Conservation (phyloP, 2,797 vertebrate genomes). For the Serranus cabrilla region DNA sequence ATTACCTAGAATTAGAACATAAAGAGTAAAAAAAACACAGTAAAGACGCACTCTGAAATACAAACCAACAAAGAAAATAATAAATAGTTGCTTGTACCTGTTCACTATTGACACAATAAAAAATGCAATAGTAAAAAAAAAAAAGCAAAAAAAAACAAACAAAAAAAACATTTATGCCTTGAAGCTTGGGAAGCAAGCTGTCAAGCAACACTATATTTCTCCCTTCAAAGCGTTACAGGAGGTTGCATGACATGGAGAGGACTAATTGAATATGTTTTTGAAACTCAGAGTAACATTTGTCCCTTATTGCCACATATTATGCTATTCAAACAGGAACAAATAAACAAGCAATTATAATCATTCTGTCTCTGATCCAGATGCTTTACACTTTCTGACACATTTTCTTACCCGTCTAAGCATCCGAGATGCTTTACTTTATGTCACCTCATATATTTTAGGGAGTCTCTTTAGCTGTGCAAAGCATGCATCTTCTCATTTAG, state of each 20-base stretch:
- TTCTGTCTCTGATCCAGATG: slow-evolving; percentile 39
- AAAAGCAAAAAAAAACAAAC: too few relatives aligned
- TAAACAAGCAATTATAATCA: slow-evolving; percentile 29
- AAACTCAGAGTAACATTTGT: slow-evolving; percentile 39
- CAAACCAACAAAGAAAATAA: slow-evolving; percentile 3
- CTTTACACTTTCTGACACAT: slow-evolving; percentile 30
- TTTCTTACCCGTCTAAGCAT: slow-evolving; percentile 15
- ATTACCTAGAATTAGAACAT: background rate
- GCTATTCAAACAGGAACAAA: slow-evolving; percentile 44
- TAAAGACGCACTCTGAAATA: background rate
- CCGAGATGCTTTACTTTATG: slow-evolving; percentile 20
- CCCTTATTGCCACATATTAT: slow-evolving; percentile 43
- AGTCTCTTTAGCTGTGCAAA: slow-evolving; percentile 30
- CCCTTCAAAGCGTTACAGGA: slow-evolving; percentile 43
- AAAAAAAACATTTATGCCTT: slow-evolving; percentile 20
- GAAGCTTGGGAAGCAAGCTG: slow-evolving; percentile 35
- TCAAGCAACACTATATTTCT: slow-evolving; percentile 27
- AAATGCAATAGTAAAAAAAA: background rate
- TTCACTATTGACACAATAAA: slow-evolving; percentile 30
- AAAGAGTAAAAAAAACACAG: background rate
- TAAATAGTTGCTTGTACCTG: background rate
- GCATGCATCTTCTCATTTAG: slow-evolving; percentile 32
- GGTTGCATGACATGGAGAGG: slow-evolving; percentile 36
- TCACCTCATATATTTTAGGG: slow-evolving; percentile 11
- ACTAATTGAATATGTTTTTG: slow-evolving; percentile 39